Conservation (phyloP, 2,888 invertebrate genomes). For the Drosophila merina region DNA sequence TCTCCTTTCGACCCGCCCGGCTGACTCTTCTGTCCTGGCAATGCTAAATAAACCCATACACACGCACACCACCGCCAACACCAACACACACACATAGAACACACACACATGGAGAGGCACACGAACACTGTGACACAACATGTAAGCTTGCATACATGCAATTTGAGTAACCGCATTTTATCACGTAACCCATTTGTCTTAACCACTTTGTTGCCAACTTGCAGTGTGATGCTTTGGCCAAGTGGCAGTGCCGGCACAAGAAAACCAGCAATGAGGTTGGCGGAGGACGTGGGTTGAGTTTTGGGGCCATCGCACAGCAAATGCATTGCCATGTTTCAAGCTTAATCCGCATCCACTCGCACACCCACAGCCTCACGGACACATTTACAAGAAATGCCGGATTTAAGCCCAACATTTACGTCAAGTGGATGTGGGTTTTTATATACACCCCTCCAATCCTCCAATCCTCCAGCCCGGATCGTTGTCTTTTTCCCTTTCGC, state of each 20-base stretch:
- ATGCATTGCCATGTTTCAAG: conserved; percentile 76
- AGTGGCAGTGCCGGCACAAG: conserved; percentile 61
- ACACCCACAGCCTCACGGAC: conserved; percentile 14
- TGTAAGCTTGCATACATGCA: conserved; percentile 77
- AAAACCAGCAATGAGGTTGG: conserved; percentile 47
- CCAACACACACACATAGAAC: too few relatives aligned
- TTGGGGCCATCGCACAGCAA: conserved; percentile 52
- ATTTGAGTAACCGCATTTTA: conserved; percentile 82
- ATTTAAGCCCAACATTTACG: conserved; percentile 73
- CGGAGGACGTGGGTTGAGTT: conserved; percentile 12
- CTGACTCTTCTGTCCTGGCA: conserved; percentile 46
- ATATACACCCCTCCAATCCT: conserved; percentile 45
- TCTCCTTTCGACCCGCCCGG: conserved; percentile 41
- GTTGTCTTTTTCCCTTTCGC: conserved; percentile 11
- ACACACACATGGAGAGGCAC: conserved; percentile 18
- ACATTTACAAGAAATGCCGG: conserved; percentile 51
- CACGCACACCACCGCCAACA: conserved; percentile 6
- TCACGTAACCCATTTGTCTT: conserved; percentile 82
- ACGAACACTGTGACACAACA: conserved; percentile 54
- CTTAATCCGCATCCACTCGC: conserved; percentile 64
- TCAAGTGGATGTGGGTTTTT: conserved; percentile 63
- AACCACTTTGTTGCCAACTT: conserved; percentile 81
- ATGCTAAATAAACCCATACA: conserved; percentile 66
- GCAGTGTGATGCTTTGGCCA: conserved; percentile 74
- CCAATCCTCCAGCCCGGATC: not conserved